Base-by-base conservation (phyloP, 1,140 invertebrate species). In the Neodiprion fabricii region DNA sequence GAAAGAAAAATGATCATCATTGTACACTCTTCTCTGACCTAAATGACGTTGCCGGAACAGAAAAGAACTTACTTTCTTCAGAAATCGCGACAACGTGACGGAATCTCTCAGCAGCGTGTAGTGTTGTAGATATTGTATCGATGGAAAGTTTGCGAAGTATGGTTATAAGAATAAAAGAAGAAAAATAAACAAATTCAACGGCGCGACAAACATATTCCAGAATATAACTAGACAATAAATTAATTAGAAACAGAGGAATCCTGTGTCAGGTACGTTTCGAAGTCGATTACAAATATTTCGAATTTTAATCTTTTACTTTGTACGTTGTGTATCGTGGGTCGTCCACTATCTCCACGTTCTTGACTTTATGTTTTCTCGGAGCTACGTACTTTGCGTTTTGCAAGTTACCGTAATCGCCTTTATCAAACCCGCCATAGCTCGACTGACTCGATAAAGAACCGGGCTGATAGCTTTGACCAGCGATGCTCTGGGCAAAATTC, bases 301-400 rank as follows among this genome's bases (percentile, higher is more conserved):
- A 40, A 40, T 40, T 70, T 53, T 66, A 78, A 17, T 76, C 76
- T 9, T 78, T 73, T 40, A 17, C 48, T 40, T 78, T 83, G 9
- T 82, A 82, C 12, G 67, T 76, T 1, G 80, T 70, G 61, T 79
- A 86, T 72, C 80, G 78, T 0, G 84, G 85, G 76, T 86, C 83
- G 8, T 88, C 86, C 7, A 89, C 71, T 8, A 89, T 87, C 72
- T 88, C 79, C 5, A 89, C 86, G 74, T 74, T 88, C 72, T 87
- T 88, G 5, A 83, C 80, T 78, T 87, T 88, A 48, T 80, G 81
- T 7, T 79, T 71, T 2, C 77, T 78, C 1, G 23, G 48, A 74
- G 71, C 1, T 71, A 75, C 5, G 76, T 14, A 23, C 40, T 47
- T 11, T 65, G 61, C 17, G 61, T 65, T 14, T 17, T 65, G 17